Evolutionary conservation across 2,888 invertebrate genomes (phyloP).

Genomic region (Pterostichus niger): DNA sequence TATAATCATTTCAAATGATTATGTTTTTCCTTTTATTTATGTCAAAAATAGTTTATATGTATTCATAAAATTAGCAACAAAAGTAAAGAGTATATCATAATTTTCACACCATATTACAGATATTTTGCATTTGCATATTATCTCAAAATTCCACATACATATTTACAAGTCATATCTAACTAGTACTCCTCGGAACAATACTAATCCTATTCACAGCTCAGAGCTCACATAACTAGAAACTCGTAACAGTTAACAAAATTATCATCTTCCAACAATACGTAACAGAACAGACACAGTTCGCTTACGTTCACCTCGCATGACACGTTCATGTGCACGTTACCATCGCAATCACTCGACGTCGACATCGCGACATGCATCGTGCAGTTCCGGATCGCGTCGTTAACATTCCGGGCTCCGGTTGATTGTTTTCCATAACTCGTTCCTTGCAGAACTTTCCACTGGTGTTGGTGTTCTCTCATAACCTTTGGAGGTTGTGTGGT

Average conservation of each 20-base stretch:
- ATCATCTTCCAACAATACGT: background rate
- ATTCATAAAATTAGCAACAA: background rate
- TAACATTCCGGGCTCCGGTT: slow-evolving; percentile 27
- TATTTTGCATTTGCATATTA: too few relatives aligned
- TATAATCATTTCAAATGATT: too few relatives aligned
- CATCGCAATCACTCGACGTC: background rate
- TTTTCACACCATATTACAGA: too few relatives aligned
- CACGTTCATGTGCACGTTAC: too few relatives aligned
- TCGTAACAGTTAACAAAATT: slow-evolving; percentile 6
- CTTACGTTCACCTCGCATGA: too few relatives aligned
- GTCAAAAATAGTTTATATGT: background rate
- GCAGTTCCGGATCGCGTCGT: slow-evolving; percentile 30
- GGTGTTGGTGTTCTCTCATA: slow-evolving; percentile 8
- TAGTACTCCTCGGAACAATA: background rate
- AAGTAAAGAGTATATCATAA: too few relatives aligned
- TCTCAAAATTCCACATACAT: too few relatives aligned
- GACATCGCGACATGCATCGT: background rate
- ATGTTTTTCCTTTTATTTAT: too few relatives aligned
- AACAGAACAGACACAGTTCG: too few relatives aligned
- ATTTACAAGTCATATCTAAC: background rate
- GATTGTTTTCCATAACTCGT: slow-evolving; percentile 46
- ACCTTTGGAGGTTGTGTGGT: slow-evolving; percentile 25
- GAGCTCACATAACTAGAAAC: too few relatives aligned
- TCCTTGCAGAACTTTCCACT: background rate
- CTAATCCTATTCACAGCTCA: background rate